Conservation (phyloP, 2,888 invertebrate genomes). For the Pachydiplax longipennis region DNA sequence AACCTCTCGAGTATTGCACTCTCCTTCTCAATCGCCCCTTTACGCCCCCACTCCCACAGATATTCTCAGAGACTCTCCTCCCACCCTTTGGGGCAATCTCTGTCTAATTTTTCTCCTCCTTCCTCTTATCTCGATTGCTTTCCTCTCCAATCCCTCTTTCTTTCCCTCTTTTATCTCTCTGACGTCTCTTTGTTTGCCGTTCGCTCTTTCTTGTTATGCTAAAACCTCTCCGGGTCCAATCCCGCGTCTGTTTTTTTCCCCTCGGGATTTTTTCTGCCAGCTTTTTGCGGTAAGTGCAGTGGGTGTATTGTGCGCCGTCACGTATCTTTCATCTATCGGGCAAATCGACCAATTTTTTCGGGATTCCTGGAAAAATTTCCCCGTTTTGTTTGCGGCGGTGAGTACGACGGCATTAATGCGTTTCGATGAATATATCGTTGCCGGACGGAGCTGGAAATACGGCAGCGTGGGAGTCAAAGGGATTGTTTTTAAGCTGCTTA, state of each 20-base stretch:
- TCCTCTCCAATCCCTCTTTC: background rate
- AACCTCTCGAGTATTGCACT: background rate
- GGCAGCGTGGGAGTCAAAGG: too few relatives aligned
- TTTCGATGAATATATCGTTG: too few relatives aligned
- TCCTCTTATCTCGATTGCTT: background rate
- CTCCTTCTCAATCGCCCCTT: background rate
- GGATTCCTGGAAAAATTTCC: too few relatives aligned
- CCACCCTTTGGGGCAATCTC: background rate
- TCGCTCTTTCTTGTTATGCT: background rate
- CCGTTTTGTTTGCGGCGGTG: too few relatives aligned
- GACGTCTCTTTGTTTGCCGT: background rate
- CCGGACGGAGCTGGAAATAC: too few relatives aligned
- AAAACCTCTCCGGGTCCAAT: background rate
- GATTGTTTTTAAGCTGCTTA: too few relatives aligned
- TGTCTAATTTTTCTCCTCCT: background rate
- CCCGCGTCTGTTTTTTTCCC: background rate
- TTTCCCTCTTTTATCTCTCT: background rate
- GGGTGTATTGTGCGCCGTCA: too few relatives aligned
- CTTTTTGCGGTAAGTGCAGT: background rate
- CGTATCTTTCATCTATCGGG: background rate
- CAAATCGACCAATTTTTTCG: too few relatives aligned
- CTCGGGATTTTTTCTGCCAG: too few relatives aligned
- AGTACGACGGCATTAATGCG: too few relatives aligned
- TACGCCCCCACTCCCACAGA: background rate
- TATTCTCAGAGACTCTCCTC: background rate